Percentiles rank a stretch among this genome's conserved stretches.
These are phyloP conservation scores for Stigmatopora nigra DNA, from an alignment of 2,113 vertebrate species.

Conservation along the genomic window DNA sequence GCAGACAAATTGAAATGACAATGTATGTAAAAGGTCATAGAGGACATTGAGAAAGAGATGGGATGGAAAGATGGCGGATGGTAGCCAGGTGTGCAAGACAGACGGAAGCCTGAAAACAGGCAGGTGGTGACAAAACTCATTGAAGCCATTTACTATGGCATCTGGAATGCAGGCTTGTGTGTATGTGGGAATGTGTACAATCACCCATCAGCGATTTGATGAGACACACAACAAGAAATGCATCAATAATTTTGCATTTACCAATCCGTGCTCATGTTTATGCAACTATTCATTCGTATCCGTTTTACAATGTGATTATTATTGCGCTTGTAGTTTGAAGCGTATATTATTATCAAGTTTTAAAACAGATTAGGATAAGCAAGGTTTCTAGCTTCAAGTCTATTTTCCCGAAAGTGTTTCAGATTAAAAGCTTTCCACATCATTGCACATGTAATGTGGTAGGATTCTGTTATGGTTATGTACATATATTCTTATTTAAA, in stretches of 20 bases:
- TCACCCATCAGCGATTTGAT: not conserved
- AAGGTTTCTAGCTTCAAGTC: not conserved
- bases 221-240: not conserved
- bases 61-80: slow-evolving; percentile 32
- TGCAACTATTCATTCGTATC: not conserved
- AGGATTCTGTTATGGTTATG: not conserved
- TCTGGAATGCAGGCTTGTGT: slow-evolving; percentile 38
- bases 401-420: not conserved
- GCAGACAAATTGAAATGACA: slow-evolving; percentile 14
- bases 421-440: not conserved
- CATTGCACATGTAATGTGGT: no score
- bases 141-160: slow-evolving; percentile 33
- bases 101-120: slow-evolving; percentile 39
- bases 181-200: no score
- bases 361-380: no score
- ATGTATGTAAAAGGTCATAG: slow-evolving; percentile 37
- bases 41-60: slow-evolving; percentile 44
- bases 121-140: slow-evolving; percentile 46
- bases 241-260: not conserved
- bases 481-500: not conserved
- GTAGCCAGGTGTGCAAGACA: slow-evolving; percentile 53
- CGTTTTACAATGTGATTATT: not conserved
- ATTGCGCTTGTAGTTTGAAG: not conserved
- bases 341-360: not conserved
- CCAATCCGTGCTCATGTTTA: not conserved